A percentile compares a stretch with the other conserved stretches of the same genome.
These are phyloP conservation scores for Diadumene lineata DNA, from an alignment of 92 coral and sea anemone genomes.

Conservation along the genomic window DNA sequence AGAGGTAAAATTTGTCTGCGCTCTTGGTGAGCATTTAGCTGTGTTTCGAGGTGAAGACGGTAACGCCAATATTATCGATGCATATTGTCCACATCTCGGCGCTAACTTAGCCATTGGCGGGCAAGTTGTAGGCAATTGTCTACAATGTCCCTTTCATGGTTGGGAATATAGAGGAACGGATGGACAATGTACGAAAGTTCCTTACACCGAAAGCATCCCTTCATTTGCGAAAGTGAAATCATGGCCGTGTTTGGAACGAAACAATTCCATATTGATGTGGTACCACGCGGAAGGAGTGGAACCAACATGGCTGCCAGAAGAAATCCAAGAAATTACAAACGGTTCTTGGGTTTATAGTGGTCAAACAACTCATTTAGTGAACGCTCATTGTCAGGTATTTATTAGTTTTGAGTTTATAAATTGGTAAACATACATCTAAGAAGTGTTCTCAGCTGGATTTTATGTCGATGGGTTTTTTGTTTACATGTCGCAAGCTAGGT, in stretches of 20 bases:
- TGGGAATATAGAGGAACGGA: slow-evolving; percentile 83
- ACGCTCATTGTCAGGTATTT: slow-evolving; percentile 83
- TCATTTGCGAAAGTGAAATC: slow-evolving; percentile 71
- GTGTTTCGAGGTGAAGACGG: slow-evolving; percentile 96
- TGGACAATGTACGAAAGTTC: slow-evolving; percentile 78
- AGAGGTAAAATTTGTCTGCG: slow-evolving; percentile 64
- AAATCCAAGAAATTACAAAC: slow-evolving; percentile 67
- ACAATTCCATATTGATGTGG: slow-evolving; percentile 74
- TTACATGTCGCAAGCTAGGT: too few relatives aligned
- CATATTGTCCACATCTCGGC: slow-evolving; percentile 97
- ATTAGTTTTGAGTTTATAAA: too few relatives aligned
- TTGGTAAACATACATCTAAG: not conserved
- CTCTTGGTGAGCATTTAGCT: slow-evolving; percentile 83
- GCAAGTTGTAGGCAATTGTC: slow-evolving; percentile 69
- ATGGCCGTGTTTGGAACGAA: slow-evolving; percentile 82
- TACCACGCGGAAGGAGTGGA: slow-evolving; percentile 91
- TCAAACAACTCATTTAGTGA: slow-evolving; percentile 66
- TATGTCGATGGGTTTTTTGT: too few relatives aligned
- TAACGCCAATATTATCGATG: slow-evolving; percentile 62
- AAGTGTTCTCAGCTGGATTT: not conserved
- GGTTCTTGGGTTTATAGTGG: slow-evolving; percentile 84
- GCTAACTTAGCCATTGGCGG: slow-evolving; percentile 96
- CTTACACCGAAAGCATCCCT: slow-evolving; percentile 78
- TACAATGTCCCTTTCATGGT: slow-evolving; percentile 94
- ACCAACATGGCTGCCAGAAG: slow-evolving; percentile 85